A percentile compares a stretch with the other conserved stretches of the same genome.
Conservation (phyloP, 2,797 vertebrate species). For the Chelidonichthys spinosus region DNA sequence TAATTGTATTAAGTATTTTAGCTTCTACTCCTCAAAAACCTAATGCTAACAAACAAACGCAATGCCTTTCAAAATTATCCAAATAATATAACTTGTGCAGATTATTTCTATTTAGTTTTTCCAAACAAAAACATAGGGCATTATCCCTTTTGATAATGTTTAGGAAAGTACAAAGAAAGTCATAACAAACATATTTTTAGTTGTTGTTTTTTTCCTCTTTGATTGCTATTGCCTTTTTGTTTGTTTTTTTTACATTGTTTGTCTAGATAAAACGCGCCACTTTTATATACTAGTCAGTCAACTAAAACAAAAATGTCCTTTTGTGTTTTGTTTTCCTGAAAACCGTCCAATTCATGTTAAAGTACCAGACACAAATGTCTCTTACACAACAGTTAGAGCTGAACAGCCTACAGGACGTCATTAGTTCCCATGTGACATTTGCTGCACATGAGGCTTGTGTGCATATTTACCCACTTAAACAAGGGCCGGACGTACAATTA, state of each 20-base stretch:
- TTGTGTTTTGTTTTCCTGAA: slow-evolving; percentile 18
- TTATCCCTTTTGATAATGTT: slow-evolving; percentile 62
- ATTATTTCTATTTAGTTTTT: slow-evolving; percentile 51
- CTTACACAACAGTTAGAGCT: slow-evolving; percentile 6
- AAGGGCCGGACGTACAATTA: slow-evolving; percentile 22
- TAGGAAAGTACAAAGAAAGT: slow-evolving; percentile 18
- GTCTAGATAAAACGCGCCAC: slow-evolving; percentile 42
- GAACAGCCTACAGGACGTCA: not conserved
- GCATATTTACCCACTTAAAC: slow-evolving; percentile 13
- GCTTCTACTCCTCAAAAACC: slow-evolving; percentile 33
- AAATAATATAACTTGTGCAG: slow-evolving; percentile 47
- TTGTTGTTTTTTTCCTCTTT: slow-evolving; percentile 12
- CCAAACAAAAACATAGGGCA: slow-evolving; percentile 37
- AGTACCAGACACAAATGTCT: not conserved
- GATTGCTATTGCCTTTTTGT: slow-evolving; percentile 25
- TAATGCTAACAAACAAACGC: slow-evolving; percentile 45
- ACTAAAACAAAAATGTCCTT: slow-evolving; percentile 7
- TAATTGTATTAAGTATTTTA: slow-evolving; percentile 24
- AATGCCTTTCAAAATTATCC: slow-evolving; percentile 67
- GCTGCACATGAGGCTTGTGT: slow-evolving; percentile 4
- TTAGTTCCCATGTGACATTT: not conserved
- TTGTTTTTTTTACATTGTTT: slow-evolving; percentile 22
- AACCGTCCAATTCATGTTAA: slow-evolving; percentile 25
- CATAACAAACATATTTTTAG: slow-evolving; percentile 2
- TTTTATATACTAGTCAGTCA: slow-evolving; percentile 37